phyloP scores from a whole-genome alignment of 2,888 invertebrate species.

The Megamerina dolium region DNA sequence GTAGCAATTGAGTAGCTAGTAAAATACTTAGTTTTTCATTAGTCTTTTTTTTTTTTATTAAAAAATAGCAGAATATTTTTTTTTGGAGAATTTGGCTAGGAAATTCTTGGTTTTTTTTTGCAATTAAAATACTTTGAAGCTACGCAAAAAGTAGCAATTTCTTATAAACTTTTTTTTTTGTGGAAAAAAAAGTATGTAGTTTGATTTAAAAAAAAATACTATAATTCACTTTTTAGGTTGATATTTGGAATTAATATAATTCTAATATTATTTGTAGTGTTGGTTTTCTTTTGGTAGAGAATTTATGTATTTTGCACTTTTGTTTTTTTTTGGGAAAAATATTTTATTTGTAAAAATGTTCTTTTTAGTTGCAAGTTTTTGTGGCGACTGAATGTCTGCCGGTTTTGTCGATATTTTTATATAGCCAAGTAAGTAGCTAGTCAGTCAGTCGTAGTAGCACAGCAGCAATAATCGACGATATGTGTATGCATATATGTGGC shows the following conservation, averaged over 20 bases:
- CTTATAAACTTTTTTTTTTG: too few species aligned
- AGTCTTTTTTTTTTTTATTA: too few species aligned
- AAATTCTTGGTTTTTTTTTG: not conserved
- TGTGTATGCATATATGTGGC: too few species aligned
- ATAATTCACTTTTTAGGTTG: not conserved
- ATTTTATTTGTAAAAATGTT: too few species aligned
- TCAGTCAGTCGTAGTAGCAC: constrained; percentile 1
- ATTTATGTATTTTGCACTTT: too few species aligned
- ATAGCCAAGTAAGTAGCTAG: constrained; percentile 17
- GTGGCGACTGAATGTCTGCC: constrained; percentile 62
- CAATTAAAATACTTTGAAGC: too few species aligned
- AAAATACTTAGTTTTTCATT: too few species aligned
- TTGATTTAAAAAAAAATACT: constrained; percentile 1
- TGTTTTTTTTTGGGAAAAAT: too few species aligned
- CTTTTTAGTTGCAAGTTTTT: constrained; percentile 29
- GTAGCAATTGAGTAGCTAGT: too few species aligned
- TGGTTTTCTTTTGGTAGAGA: too few species aligned
- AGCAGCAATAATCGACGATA: too few species aligned
- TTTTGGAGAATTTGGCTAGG: not conserved
- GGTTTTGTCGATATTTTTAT: constrained; percentile 47
- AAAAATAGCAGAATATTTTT: too few species aligned
- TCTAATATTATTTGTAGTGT: not conserved
- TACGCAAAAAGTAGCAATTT: not conserved
- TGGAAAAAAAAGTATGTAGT: not conserved
- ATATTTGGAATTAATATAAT: constrained; percentile 6